These are phyloP conservation scores for Rhingia rostrata DNA, from an alignment of 2,888 invertebrate species.

Conservation along the genomic window DNA sequence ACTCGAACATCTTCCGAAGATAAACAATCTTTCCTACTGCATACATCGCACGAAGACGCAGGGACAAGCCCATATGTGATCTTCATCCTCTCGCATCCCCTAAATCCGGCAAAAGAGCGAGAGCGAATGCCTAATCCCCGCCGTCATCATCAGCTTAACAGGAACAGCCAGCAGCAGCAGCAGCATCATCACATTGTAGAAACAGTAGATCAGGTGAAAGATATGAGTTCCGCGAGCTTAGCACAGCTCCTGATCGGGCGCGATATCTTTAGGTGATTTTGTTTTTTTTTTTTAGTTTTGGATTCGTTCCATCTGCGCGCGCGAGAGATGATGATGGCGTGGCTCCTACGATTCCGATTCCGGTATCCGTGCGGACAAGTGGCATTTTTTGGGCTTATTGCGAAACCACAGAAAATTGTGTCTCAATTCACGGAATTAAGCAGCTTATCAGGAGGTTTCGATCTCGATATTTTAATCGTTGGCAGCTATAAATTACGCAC, in stretches of 20 bases:
- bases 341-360: slow-evolving; percentile 71
- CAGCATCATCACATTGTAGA: slow-evolving; percentile 69
- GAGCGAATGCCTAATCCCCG: slow-evolving; percentile 32
- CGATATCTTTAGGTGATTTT: slow-evolving; percentile 61
- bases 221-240: slow-evolving; percentile 65
- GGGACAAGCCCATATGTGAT: slow-evolving; percentile 54
- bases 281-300: slow-evolving; percentile 7
- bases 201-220: slow-evolving; percentile 74
- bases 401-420: slow-evolving; percentile 75
- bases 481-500: slow-evolving; percentile 74
- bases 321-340: slow-evolving; percentile 46
- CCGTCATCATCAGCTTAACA: slow-evolving; percentile 22
- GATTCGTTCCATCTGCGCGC: slow-evolving; percentile 23
- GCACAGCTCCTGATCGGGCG: slow-evolving; percentile 66
- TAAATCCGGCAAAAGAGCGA: slow-evolving; percentile 22
- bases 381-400: slow-evolving; percentile 48
- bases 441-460: slow-evolving; percentile 71
- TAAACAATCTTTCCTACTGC: slow-evolving; percentile 69
- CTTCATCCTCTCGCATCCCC: slow-evolving; percentile 52
- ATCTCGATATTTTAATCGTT: slow-evolving; percentile 75
- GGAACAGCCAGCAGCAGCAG: slow-evolving; percentile 35
- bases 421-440: slow-evolving; percentile 76
- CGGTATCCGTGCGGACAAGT: slow-evolving; percentile 67
- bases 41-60: slow-evolving; percentile 54
- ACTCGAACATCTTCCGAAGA: slow-evolving; percentile 67